Percentiles rank a stretch among this genome's conserved stretches.
Evolutionary conservation across 2,888 invertebrate species (phyloP).

Genomic region (Hypselothyrea guttata): DNA sequence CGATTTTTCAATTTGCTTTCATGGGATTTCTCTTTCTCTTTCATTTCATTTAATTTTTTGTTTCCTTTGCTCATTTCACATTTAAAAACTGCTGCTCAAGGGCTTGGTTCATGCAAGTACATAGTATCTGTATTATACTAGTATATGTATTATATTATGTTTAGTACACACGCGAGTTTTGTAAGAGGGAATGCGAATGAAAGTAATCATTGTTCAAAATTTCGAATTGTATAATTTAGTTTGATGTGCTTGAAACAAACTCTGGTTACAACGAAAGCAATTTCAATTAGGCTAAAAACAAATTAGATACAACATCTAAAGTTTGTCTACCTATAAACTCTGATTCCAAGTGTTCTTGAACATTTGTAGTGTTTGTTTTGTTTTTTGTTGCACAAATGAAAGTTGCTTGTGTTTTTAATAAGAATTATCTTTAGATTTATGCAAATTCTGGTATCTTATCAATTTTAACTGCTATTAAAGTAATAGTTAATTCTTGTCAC

Average conservation of each 20-base stretch:
- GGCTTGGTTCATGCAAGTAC: slow-evolving; percentile 45
- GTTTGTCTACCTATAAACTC: slow-evolving; percentile 70
- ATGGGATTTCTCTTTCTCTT: slow-evolving; percentile 23
- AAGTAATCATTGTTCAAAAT: slow-evolving; percentile 9
- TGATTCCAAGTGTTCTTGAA: slow-evolving; percentile 28
- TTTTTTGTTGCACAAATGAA: no score
- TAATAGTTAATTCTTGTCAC: slow-evolving; percentile 59
- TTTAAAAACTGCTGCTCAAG: slow-evolving; percentile 53
- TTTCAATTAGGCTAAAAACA: slow-evolving; percentile 65
- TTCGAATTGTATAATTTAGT: no score
- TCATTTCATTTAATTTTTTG: slow-evolving; percentile 28
- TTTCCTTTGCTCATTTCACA: slow-evolving; percentile 52
- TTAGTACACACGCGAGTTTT: slow-evolving; percentile 22
- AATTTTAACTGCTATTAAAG: slow-evolving; percentile 69
- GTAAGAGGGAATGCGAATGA: slow-evolving; percentile 37
- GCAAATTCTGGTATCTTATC: slow-evolving; percentile 35
- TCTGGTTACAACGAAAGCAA: slow-evolving; percentile 64
- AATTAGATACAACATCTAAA: slow-evolving; percentile 67
- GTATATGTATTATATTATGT: slow-evolving; percentile 3
- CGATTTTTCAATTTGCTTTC: slow-evolving; percentile 56
- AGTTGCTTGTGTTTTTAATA: no score
- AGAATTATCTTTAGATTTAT: no score
- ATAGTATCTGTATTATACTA: slow-evolving; percentile 1
- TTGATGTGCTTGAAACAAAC: slow-evolving; percentile 10
- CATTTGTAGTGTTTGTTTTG: no score